These are phyloP conservation scores for Drosophila parthenogenetica DNA, from an alignment of 2,888 invertebrate genomes.

Conservation along the genomic window DNA sequence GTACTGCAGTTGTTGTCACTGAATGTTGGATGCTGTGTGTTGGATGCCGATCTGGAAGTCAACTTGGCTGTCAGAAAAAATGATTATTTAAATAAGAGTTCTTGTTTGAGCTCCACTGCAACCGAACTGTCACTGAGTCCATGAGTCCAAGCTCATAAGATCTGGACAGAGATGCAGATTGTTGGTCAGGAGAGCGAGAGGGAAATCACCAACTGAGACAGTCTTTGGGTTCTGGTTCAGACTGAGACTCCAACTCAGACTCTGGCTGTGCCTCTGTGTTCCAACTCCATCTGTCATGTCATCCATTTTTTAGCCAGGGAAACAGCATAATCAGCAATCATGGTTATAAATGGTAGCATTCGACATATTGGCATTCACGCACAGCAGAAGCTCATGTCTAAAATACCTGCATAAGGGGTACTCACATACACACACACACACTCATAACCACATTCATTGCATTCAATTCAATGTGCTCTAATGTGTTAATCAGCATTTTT, in stretches of 20 bases:
- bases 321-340: constrained; percentile 83
- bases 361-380: constrained; percentile 82
- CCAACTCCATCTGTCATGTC: constrained; percentile 83
- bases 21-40: constrained; percentile 31
- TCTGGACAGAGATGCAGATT: constrained; percentile 1
- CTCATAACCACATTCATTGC: constrained; percentile 34
- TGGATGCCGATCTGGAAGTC: constrained; percentile 84
- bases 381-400: constrained; percentile 60
- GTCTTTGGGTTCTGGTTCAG: background rate
- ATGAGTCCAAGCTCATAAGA: constrained; percentile 29
- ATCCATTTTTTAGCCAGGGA: constrained; percentile 79
- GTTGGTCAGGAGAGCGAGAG: background rate
- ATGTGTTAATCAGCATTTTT: constrained; percentile 81
- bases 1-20: constrained; percentile 53
- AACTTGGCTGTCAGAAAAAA: constrained; percentile 84
- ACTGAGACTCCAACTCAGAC: constrained; percentile 29
- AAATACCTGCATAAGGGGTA: constrained; percentile 33
- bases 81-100: constrained; percentile 84
- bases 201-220: too few species aligned
- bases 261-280: constrained; percentile 75
- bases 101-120: constrained; percentile 74
- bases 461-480: constrained; percentile 65
- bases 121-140: constrained; percentile 77
- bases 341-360: constrained; percentile 84
- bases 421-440: constrained; percentile 12